Conservation (phyloP, 1,140 invertebrate species). For the Brachionus sp. region DNA sequence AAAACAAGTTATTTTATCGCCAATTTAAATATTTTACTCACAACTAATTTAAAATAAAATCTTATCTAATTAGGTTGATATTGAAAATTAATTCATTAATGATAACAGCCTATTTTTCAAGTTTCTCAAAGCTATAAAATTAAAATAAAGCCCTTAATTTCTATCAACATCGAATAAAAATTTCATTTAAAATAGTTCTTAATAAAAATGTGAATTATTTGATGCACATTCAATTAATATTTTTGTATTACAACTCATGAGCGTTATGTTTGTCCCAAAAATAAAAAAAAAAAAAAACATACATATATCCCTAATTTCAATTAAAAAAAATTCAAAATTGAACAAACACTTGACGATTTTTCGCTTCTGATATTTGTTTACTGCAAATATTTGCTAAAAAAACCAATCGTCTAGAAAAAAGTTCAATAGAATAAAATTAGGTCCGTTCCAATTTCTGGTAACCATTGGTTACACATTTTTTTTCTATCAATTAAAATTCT, state of each 20-base stretch:
- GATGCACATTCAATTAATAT: background rate
- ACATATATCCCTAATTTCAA: background rate
- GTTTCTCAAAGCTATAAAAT: background rate
- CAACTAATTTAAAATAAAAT: background rate
- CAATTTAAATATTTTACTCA: background rate
- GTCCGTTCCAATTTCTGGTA: background rate
- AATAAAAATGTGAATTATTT: conserved; percentile 5
- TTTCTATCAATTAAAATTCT: conserved; percentile 8
- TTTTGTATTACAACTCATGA: background rate
- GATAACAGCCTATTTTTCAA: background rate
- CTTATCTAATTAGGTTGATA: background rate
- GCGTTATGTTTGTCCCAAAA: background rate
- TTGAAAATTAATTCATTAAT: background rate
- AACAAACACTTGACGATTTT: background rate
- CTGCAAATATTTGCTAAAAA: conserved; percentile 18
- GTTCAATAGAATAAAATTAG: conserved; percentile 15
- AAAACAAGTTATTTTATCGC: no score
- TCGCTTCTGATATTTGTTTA: conserved; percentile 4
- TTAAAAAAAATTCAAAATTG: background rate
- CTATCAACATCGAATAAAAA: background rate
- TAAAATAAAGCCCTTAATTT: background rate
- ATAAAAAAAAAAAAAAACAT: background rate
- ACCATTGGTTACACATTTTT: conserved; percentile 11
- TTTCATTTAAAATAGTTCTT: background rate
- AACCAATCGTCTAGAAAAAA: conserved; percentile 29